These are phyloP conservation scores for Phocoena sinus DNA, from an alignment of 2,113 vertebrate genomes.

Conservation along the genomic window DNA sequence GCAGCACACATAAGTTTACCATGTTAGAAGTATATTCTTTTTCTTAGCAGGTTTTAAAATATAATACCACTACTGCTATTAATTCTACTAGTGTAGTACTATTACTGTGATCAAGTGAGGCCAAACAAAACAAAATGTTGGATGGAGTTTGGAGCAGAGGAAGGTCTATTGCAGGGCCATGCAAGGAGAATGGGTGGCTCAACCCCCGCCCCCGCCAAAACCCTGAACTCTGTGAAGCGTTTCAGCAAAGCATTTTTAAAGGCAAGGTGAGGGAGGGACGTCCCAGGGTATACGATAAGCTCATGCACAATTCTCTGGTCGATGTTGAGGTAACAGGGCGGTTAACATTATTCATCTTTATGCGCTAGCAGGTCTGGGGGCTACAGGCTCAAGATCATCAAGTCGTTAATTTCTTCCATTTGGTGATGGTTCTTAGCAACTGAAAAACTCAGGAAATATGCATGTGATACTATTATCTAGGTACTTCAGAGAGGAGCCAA, in stretches of 20 bases:
- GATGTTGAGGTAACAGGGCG: neutral
- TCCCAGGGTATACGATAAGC: neutral
- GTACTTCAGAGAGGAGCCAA: neutral
- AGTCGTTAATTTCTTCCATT: neutral
- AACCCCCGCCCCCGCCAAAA: neutral
- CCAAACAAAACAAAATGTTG: neutral
- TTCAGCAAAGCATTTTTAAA: neutral
- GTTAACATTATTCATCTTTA: neutral
- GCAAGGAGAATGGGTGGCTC: neutral
- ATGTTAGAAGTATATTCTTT: neutral
- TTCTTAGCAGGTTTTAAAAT: neutral
- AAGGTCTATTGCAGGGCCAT: neutral
- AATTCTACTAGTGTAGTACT: neutral
- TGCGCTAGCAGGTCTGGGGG: neutral
- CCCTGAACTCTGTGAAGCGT: neutral
- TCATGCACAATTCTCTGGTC: neutral
- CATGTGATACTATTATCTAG: neutral
- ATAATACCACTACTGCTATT: neutral
- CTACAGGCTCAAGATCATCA: neutral
- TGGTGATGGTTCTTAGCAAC: neutral
- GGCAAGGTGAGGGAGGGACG: neutral
- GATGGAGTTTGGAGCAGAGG: neutral
- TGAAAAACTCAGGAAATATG: neutral
- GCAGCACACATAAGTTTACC: rapidly evolving
- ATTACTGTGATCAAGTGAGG: neutral